Evolutionary conservation across 1,140 invertebrate genomes (phyloP), one percentile per base, ranked within the genome.

Genomic region (Plectrocnemia conspersa): DNA sequence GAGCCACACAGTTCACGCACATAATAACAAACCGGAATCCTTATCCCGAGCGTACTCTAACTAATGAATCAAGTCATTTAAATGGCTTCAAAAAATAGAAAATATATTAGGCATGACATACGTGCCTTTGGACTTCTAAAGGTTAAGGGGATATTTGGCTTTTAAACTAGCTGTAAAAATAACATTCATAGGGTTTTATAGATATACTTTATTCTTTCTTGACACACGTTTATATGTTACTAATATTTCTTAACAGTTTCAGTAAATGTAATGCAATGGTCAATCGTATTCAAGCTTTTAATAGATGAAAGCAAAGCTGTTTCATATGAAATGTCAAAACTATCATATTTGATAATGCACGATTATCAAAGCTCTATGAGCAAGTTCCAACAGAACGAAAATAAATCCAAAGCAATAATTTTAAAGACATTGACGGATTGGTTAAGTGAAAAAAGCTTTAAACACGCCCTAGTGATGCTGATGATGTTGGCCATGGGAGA

Each of bases 231-330:
- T 41, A 18, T 22, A 27, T 27, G 32, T 18, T 27, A 29, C 16
- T 32, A 32, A n/a, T 7, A 9, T 32, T 32, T 32, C 7, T 32
- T n/a, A 32, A n/a, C n/a, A n/a, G n/a, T n/a, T n/a, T n/a, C n/a
- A n/a, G n/a, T n/a, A 21, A 64, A 58, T 40, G 56, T 69, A 2
- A 65, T 65, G 1, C 15, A 67, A 13, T 71, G 64, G 57, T 59
- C 64, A 2, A 66, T 62, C 1, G 19, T 67, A 15, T 59, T 68
- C 1, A 64, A 61, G 10, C 25, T 68, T 1, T 44, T 72, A 10
- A 69, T 70, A 33, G 72, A 72, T 50, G 69, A 71, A 29, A 64
- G 67, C 5, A 55, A 56, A 5, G 9, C 15, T 9, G 42, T 64
- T 22, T 22, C 27, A n/a, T 13, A 40, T 6, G 45, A 49, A 15